These are phyloP conservation scores for Ommatoiulus sabulosus DNA, from an alignment of 2,888 invertebrate genomes.

Conservation along the genomic window DNA sequence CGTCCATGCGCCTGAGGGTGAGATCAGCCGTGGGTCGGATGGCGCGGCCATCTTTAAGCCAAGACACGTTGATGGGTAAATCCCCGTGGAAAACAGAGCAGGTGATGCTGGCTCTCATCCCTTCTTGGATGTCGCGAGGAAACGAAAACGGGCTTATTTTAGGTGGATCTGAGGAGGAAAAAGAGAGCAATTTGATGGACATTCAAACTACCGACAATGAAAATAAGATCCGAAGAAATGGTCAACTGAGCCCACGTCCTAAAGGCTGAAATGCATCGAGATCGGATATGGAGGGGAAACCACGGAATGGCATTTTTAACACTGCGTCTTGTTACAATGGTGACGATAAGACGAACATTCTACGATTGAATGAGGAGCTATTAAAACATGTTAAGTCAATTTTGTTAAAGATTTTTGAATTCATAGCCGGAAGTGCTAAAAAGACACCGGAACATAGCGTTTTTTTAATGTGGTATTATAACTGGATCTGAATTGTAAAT, in stretches of 20 bases:
- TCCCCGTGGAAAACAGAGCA: conserved; percentile 70
- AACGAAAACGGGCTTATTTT: conserved; percentile 68
- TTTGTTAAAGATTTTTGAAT: too few relatives aligned
- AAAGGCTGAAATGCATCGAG: not conserved
- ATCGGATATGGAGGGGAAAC: not conserved
- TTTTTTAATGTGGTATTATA: too few relatives aligned
- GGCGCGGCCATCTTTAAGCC: conserved; percentile 72
- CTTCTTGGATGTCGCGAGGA: conserved; percentile 65
- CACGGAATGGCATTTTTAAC: not conserved
- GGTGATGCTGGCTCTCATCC: conserved; percentile 68
- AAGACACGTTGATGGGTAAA: conserved; percentile 68
- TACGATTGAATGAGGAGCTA: not conserved
- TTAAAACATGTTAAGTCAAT: too few relatives aligned
- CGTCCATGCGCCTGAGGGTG: conserved; percentile 69
- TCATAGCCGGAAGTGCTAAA: too few relatives aligned
- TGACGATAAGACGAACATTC: not conserved
- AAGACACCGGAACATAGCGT: too few relatives aligned
- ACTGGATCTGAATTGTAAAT: too few relatives aligned
- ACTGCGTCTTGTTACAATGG: not conserved
- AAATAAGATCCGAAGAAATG: too few relatives aligned
- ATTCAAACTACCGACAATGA: not conserved
- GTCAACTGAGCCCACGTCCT: not conserved
- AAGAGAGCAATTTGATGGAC: not conserved
- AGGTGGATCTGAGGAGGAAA: conserved; percentile 66
- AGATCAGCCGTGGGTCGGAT: conserved; percentile 65